A percentile compares a stretch with the other conserved stretches of the same genome.
Conservation (phyloP, 2,888 invertebrate species). For the Merodon equestris region DNA sequence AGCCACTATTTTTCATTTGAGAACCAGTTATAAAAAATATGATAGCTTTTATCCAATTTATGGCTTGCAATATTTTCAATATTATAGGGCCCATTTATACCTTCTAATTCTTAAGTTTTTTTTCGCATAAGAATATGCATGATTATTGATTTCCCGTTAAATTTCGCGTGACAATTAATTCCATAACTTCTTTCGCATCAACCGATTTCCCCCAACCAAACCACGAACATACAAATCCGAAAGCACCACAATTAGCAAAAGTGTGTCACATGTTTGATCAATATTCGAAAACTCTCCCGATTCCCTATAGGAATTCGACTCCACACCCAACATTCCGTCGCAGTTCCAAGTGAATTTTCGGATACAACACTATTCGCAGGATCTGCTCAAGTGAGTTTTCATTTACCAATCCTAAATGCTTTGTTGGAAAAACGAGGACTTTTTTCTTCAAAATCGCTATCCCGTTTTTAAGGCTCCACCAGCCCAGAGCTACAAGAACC, state of each 20-base stretch:
- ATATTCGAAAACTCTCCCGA: not conserved
- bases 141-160: constrained; percentile 17
- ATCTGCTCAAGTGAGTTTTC: not conserved
- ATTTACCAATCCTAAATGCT: constrained; percentile 71
- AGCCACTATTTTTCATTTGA: not conserved
- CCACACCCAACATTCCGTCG: constrained; percentile 18
- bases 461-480: constrained; percentile 72
- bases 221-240: too few species aligned
- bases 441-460: constrained; percentile 74
- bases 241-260: too few species aligned
- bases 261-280: constrained; percentile 31
- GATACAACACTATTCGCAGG: not conserved
- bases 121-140: not conserved
- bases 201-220: constrained; percentile 26
- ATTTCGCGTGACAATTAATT: constrained; percentile 2
- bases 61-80: not conserved
- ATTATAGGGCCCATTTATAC: not conserved
- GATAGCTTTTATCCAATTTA: not conserved
- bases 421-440: constrained; percentile 76
- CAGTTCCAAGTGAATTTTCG: constrained; percentile 17
- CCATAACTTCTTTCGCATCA: too few species aligned
- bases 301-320: constrained; percentile 31
- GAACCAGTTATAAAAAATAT: not conserved
- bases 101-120: not conserved
- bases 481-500: constrained; percentile 75